Evolutionary conservation across 2,797 vertebrate genomes (phyloP).

Genomic region (Myiotriccus ornatus): DNA sequence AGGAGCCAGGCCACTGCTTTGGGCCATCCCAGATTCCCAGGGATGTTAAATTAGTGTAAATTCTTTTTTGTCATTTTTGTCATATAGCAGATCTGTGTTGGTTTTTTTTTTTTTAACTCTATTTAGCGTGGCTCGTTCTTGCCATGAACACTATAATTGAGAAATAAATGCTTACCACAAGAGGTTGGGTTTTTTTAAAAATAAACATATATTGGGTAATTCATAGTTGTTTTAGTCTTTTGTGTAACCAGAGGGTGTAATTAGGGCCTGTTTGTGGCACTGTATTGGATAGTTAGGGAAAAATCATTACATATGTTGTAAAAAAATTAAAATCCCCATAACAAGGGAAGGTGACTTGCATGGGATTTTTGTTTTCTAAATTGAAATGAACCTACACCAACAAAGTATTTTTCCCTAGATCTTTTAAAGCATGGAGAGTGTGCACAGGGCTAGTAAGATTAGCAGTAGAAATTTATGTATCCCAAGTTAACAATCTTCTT

Average conservation of each 20-base stretch:
- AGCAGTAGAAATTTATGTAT: background rate
- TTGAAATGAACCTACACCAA: background rate
- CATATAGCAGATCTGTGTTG: background rate
- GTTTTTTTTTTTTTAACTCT: background rate
- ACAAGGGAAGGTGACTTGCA: background rate
- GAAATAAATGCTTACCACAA: background rate
- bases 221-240: background rate
- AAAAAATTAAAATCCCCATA: background rate
- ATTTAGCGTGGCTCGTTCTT: background rate
- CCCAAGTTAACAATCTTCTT: background rate
- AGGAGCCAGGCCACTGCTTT: background rate
- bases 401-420: background rate
- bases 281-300: background rate
- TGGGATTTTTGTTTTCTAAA: background rate
- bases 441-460: background rate
- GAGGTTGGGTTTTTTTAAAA: background rate
- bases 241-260: background rate
- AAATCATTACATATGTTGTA: background rate
- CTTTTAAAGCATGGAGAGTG: background rate
- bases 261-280: background rate
- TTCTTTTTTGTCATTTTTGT: background rate
- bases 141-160: background rate
- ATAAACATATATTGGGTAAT: background rate
- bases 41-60: background rate
- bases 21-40: background rate